phyloP scores from a whole-genome alignment of 1,140 invertebrate species.

The Hestina assimilis region DNA sequence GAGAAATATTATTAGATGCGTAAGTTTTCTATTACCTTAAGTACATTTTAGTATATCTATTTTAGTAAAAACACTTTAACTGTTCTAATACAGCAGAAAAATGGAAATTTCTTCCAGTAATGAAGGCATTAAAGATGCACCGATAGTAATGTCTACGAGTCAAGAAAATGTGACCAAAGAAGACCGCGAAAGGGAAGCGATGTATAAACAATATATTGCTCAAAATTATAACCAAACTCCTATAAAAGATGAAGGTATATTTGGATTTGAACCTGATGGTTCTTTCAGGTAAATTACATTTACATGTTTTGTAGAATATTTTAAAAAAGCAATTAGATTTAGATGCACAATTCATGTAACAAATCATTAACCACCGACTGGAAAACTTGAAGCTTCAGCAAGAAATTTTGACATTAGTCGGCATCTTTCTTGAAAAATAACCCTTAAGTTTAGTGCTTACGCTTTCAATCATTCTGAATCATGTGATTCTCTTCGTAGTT shows the following conservation, averaged over 20 bases:
- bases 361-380: slow-evolving; percentile 16
- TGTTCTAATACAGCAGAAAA: slow-evolving; percentile 54
- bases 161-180: slow-evolving; percentile 79
- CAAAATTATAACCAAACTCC: slow-evolving; percentile 80
- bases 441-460: slow-evolving; percentile 37
- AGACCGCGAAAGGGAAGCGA: slow-evolving; percentile 59
- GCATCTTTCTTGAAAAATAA: slow-evolving; percentile 18
- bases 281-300: slow-evolving; percentile 61
- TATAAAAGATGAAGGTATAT: slow-evolving; percentile 80
- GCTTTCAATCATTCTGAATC: slow-evolving; percentile 57
- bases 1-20: slow-evolving; percentile 86
- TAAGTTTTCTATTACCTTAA: slow-evolving; percentile 39
- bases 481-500: slow-evolving; percentile 74
- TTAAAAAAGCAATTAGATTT: slow-evolving; percentile 5
- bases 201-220: slow-evolving; percentile 60
- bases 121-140: slow-evolving; percentile 71
- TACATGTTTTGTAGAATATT: neutral
- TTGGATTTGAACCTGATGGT: slow-evolving; percentile 73
- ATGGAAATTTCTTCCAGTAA: slow-evolving; percentile 61
- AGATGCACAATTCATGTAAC: slow-evolving; percentile 13
- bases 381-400: slow-evolving; percentile 17
- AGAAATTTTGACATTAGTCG: neutral
- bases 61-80: neutral
- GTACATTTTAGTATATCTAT: slow-evolving; percentile 2
- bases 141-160: slow-evolving; percentile 77